Evolutionary conservation across 1,140 invertebrate genomes (phyloP).

Genomic region (Drosophila funebris): DNA sequence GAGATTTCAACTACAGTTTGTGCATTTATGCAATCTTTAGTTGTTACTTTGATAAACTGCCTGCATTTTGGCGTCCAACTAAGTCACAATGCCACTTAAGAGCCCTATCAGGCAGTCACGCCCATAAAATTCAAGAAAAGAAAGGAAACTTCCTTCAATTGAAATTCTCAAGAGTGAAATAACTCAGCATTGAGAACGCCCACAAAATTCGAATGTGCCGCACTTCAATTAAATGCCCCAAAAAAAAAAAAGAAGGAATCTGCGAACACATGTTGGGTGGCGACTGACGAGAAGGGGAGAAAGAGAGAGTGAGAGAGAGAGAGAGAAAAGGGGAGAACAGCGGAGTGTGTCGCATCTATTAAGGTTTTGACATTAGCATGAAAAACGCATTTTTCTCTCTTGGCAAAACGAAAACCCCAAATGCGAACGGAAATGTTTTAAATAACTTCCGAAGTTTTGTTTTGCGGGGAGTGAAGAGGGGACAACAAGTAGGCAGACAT

Average conservation of each 20-base stretch:
- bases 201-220: slow-evolving; percentile 57
- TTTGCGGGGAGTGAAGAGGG: background rate
- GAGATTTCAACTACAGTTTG: background rate
- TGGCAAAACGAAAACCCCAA: slow-evolving; percentile 50
- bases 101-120: slow-evolving; percentile 32
- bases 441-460: slow-evolving; percentile 64
- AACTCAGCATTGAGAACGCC: slow-evolving; percentile 53
- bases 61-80: slow-evolving; percentile 18
- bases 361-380: slow-evolving; percentile 75
- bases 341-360: slow-evolving; percentile 49
- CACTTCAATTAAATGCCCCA: slow-evolving; percentile 61
- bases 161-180: slow-evolving; percentile 64
- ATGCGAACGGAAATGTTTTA: slow-evolving; percentile 61
- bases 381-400: slow-evolving; percentile 75
- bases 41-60: slow-evolving; percentile 35
- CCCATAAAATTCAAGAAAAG: slow-evolving; percentile 40
- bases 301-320: background rate
- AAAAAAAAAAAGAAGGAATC: too few relatives aligned
- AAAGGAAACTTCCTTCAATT: slow-evolving; percentile 37
- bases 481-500: slow-evolving; percentile 14
- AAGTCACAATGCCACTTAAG: slow-evolving; percentile 36
- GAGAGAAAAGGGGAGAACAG: background rate
- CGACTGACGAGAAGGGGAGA: background rate
- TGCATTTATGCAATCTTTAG: slow-evolving; percentile 6
- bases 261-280: slow-evolving; percentile 54